Percentiles rank a stretch among this genome's conserved stretches.
These are phyloP conservation scores for Lepidocolaptes lacrymiger DNA, from an alignment of 2,797 vertebrate genomes.

Conservation along the genomic window DNA sequence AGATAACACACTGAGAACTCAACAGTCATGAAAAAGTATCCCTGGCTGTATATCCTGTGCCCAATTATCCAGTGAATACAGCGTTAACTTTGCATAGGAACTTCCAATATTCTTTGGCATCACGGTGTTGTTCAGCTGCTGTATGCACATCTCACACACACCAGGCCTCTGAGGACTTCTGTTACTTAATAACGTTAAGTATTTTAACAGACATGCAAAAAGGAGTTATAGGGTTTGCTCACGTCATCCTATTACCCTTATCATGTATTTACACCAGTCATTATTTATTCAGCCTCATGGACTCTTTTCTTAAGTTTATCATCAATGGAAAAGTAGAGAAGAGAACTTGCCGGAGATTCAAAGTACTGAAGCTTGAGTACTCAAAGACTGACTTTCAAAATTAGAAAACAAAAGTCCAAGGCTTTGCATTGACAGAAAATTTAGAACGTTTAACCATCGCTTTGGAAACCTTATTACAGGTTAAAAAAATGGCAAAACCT, in stretches of 20 bases:
- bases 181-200: neutral
- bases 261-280: neutral
- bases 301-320: neutral
- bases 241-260: neutral
- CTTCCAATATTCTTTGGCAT: neutral
- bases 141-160: neutral
- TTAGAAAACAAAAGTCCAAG: neutral
- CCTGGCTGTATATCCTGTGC: neutral
- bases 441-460: neutral
- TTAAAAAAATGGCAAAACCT: neutral
- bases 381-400: neutral
- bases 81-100: neutral
- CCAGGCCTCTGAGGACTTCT: neutral
- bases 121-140: neutral
- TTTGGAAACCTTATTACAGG: neutral
- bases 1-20: neutral
- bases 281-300: neutral
- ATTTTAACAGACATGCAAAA: neutral
- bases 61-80: neutral
- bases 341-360: neutral
- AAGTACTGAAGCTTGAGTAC: neutral
- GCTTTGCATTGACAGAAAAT: neutral
- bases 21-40: neutral
- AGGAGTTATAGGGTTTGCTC: neutral
- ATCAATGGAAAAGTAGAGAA: neutral